Percentiles rank a stretch among this genome's conserved stretches.
phyloP scores from a whole-genome alignment of 2,888 invertebrate genomes.

The Diplolepis rosae region DNA sequence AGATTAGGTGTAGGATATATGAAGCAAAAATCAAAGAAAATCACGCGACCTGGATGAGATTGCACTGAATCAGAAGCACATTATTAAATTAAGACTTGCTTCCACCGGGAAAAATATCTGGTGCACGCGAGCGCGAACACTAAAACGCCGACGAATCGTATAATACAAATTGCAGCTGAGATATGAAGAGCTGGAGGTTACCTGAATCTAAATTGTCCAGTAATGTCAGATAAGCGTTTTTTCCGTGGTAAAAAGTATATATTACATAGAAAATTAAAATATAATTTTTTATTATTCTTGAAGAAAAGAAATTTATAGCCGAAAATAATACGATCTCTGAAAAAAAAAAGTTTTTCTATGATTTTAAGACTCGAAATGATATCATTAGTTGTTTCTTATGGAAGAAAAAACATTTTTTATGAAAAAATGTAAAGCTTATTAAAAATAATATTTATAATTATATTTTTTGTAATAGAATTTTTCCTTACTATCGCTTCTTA shows the following conservation, averaged over 20 bases:
- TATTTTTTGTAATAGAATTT: too few species aligned
- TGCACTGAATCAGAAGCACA: constrained; percentile 47
- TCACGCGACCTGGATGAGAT: constrained; percentile 61
- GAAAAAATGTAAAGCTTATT: too few species aligned
- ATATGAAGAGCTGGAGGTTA: not conserved
- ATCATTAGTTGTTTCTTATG: too few species aligned
- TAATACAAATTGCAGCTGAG: constrained; percentile 24
- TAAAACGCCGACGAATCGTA: constrained; percentile 27
- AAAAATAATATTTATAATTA: too few species aligned
- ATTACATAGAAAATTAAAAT: not conserved
- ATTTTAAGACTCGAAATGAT: too few species aligned
- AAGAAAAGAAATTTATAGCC: too few species aligned
- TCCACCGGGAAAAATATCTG: constrained; percentile 32
- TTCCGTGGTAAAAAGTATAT: not conserved
- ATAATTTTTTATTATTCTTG: too few species aligned
- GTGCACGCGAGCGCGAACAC: constrained; percentile 10
- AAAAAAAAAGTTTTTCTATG: too few species aligned
- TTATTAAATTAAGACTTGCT: constrained; percentile 57
- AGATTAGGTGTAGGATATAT: not conserved
- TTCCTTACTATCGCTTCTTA: too few species aligned
- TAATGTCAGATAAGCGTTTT: not conserved
- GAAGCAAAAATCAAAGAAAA: constrained; percentile 58
- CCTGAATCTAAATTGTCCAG: constrained; percentile 1
- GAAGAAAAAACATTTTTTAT: too few species aligned
- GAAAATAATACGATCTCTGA: too few species aligned